Conservation (phyloP, 2,113 vertebrate species). For the Anarhynchus alexandrinus region DNA sequence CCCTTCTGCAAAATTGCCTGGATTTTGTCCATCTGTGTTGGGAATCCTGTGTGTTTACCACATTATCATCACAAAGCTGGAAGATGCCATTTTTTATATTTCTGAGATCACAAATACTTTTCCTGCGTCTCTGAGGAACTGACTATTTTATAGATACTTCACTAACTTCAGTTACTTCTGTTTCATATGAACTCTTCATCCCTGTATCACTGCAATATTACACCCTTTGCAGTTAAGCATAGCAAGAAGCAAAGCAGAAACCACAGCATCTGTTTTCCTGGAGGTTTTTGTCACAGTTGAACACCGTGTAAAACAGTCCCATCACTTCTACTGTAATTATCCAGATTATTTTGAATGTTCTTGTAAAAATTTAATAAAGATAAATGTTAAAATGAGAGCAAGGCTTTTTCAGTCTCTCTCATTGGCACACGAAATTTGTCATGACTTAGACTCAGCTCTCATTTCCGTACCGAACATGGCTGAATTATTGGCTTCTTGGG, state of each 20-base stretch:
- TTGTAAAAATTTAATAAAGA: slow-evolving; percentile 49
- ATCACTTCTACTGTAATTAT: neutral
- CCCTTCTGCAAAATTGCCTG: neutral
- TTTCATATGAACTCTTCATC: neutral
- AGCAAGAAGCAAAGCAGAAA: neutral
- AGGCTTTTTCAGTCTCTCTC: neutral
- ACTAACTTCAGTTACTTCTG: neutral
- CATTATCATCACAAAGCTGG: accelerated
- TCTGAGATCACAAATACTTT: neutral
- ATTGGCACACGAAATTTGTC: neutral
- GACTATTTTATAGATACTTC: neutral
- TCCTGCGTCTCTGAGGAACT: neutral
- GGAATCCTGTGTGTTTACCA: neutral
- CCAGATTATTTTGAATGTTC: neutral
- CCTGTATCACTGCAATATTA: neutral
- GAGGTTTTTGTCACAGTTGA: neutral
- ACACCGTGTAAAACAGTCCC: neutral
- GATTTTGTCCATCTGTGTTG: neutral
- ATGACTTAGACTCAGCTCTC: neutral
- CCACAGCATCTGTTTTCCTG: neutral
- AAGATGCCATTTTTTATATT: neutral
- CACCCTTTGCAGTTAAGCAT: neutral
- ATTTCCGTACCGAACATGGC: neutral
- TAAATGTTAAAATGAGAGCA: neutral
- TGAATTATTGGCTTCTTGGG: slow-evolving; percentile 30